phyloP scores from a whole-genome alignment of 2,888 invertebrate genomes.

The Carcina quercana region DNA sequence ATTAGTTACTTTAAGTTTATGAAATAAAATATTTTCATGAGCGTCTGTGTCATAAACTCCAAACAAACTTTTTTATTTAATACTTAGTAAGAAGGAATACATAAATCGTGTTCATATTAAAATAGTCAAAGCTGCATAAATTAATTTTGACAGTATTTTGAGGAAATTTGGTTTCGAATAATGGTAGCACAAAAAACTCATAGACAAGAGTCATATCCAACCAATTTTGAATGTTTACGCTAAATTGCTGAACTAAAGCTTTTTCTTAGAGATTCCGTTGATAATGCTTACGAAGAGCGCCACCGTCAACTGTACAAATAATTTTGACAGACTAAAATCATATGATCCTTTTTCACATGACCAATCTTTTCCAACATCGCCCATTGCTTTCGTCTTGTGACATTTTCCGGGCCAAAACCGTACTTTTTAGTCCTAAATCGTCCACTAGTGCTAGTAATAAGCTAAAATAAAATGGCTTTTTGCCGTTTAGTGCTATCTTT shows the following conservation, averaged over 20 bases:
- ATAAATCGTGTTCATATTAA: too few relatives aligned
- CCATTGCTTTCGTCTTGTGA: constrained; percentile 52
- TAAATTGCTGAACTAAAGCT: background rate
- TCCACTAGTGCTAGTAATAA: constrained; percentile 43
- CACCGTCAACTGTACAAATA: background rate
- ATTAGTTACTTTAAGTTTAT: too few relatives aligned
- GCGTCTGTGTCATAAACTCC: too few relatives aligned
- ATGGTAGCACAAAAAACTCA: constrained; percentile 31
- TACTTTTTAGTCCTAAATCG: constrained; percentile 46
- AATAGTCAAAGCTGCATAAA: too few relatives aligned
- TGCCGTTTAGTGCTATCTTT: constrained; percentile 56
- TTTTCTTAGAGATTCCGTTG: background rate
- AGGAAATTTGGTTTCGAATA: too few relatives aligned
- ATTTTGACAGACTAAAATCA: constrained; percentile 32
- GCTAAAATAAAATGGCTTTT: constrained; percentile 52
- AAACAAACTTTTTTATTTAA: too few relatives aligned
- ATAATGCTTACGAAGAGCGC: background rate
- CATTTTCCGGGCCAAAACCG: constrained; percentile 44
- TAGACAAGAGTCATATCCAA: constrained; percentile 44
- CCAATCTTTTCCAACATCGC: constrained; percentile 53
- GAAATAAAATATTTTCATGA: too few relatives aligned
- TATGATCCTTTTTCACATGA: constrained; percentile 73
- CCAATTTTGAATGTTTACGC: background rate
- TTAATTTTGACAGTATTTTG: too few relatives aligned
- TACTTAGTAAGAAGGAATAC: too few relatives aligned